These are phyloP conservation scores for Drosophila trapezifrons DNA, from an alignment of 1,140 invertebrate species.

Conservation along the genomic window DNA sequence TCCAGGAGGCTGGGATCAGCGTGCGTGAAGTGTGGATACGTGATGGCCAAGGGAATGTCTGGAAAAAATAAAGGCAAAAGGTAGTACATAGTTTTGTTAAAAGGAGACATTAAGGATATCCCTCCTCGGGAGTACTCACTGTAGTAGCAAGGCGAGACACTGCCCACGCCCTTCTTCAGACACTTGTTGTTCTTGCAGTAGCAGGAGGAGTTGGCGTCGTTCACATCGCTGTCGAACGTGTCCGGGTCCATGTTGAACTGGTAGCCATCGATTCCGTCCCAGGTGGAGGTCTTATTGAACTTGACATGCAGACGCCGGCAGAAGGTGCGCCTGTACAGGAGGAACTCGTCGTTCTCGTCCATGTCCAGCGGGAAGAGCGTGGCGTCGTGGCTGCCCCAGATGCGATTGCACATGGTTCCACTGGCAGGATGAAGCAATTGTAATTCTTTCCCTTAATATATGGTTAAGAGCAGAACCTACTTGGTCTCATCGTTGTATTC, in stretches of 20 bases:
- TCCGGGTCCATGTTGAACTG: conserved; percentile 85
- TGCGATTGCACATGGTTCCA: conserved; percentile 86
- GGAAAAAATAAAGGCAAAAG: not conserved
- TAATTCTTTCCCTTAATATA: too few relatives aligned
- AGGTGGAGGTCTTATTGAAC: conserved; percentile 76
- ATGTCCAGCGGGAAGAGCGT: conserved; percentile 86
- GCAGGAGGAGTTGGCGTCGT: conserved; percentile 65
- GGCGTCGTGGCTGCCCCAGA: conserved; percentile 87
- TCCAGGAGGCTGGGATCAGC: conserved; percentile 88
- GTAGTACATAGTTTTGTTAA: too few relatives aligned
- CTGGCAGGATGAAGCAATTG: conserved; percentile 10
- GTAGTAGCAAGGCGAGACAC: conserved; percentile 90
- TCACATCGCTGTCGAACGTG: conserved; percentile 85
- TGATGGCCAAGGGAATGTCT: conserved; percentile 89
- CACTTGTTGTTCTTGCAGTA: conserved; percentile 87
- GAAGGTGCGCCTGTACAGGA: conserved; percentile 88
- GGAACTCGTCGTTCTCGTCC: conserved; percentile 85
- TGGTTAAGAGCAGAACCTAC: conserved; percentile 25
- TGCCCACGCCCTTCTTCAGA: conserved; percentile 87
- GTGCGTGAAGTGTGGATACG: conserved; percentile 91
- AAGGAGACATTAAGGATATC: too few relatives aligned
- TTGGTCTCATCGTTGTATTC: conserved; percentile 84
- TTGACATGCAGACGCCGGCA: conserved; percentile 87
- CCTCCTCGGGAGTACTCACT: conserved; percentile 85
- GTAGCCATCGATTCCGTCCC: conserved; percentile 74